Base-by-base conservation (phyloP, 92 coral and sea anemone genomes). In the Meandrina meandrites region DNA sequence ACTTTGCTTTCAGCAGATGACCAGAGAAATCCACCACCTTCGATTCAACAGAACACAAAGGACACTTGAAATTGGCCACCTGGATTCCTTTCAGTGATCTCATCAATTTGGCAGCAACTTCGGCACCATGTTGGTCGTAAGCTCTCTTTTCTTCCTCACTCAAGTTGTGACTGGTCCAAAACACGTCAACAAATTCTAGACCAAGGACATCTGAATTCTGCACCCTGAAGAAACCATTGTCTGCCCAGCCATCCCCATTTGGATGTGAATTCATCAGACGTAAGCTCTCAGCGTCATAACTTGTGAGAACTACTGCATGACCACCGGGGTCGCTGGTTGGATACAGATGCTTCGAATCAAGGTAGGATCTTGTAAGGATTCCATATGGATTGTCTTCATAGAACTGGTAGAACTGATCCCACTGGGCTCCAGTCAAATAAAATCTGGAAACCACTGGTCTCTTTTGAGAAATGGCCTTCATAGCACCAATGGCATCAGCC, bases 201-300 rank as follows among this genome's bases (percentile, higher is more conserved):
- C 92, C 94, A 48, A 93, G 92, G 17, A 93, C 90, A 10, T 88
- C 82, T 31, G 91, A 88, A 75, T 93, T 82, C 75, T 78, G 18
- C 48, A 91, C 90, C 81, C 82, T 88, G 88, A 93, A 93, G 75
- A 91, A n/a, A 93, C 14, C 96, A 22, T 53, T 76, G 85, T 93
- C 90, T 16, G 67, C 96, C 92, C 92, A 93, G 1, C 66, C 12
- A 18, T 48, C 42, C 18, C 90, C 93, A 92, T n/a, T n/a, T n/a
- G n/a, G n/a, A n/a, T 85, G 42, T 30, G 93, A 93, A 88, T 93
- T 93, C 96, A 93, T 88, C 78, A 93, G 87, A 21, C 81, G 79
- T 19, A 93, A 62, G 62, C 93, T 15, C 56, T 92, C 88, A 37
- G 84, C 83, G 80, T 90, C 76, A 36, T 72, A 93, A 56, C 93